phyloP scores from a whole-genome alignment of 2,888 invertebrate genomes.

The Bellardia bayeri region DNA sequence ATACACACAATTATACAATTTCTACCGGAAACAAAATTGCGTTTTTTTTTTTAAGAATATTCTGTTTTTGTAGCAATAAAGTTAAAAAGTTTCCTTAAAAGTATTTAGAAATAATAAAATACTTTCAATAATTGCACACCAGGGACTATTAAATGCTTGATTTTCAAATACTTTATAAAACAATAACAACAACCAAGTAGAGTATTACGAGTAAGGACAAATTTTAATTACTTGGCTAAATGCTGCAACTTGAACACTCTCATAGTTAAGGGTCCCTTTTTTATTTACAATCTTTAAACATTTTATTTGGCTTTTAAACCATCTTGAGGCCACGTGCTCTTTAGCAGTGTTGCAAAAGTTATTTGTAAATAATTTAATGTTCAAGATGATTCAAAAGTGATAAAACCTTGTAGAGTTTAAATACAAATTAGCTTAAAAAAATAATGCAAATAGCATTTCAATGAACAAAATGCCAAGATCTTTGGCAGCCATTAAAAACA shows the following conservation, averaged over 20 bases:
- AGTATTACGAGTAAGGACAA: background rate
- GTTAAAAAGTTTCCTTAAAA: background rate
- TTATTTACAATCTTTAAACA: conserved; percentile 4
- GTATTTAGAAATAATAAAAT: conserved; percentile 33
- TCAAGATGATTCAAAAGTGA: conserved; percentile 27
- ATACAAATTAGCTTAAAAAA: conserved; percentile 37
- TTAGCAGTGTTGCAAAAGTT: background rate
- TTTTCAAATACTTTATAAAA: conserved; percentile 32
- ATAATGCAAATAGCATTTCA: background rate
- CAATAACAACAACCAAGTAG: background rate
- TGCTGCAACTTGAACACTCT: background rate
- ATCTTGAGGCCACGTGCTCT: background rate
- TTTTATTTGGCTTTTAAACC: conserved; percentile 29
- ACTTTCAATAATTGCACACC: conserved; percentile 55
- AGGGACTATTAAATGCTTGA: conserved; percentile 44
- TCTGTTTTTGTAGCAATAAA: background rate
- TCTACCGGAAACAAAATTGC: background rate
- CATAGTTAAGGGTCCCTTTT: background rate
- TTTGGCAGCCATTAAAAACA: conserved; percentile 1
- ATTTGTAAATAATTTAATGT: conserved; percentile 39
- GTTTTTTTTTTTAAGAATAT: background rate
- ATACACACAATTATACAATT: background rate
- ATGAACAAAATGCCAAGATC: background rate
- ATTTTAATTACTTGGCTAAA: conserved; percentile 55
- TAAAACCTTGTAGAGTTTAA: conserved; percentile 27